Evolutionary conservation across 2,113 vertebrate genomes (phyloP), one percentile per base, ranked within the genome.

Genomic region (Colius striatus): DNA sequence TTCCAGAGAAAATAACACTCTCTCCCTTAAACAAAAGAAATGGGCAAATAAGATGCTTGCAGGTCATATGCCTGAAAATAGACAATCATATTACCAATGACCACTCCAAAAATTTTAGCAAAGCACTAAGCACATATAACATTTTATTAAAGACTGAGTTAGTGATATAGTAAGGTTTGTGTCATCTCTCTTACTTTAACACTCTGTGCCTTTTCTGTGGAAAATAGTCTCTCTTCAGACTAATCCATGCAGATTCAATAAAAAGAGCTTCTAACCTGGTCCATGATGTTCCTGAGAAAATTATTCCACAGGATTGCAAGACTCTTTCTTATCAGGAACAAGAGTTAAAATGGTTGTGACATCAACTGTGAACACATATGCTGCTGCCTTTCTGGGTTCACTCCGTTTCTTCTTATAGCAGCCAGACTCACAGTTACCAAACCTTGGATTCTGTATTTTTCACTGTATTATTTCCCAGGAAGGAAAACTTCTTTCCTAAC

Each of bases 221-320:
- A 95, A 96, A 93, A 80, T 45, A 94, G 62, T 55, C 91, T 87
- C 13, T 57, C 71, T 94, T 90, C 81, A 96, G 75, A 90, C 57
- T 93, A 95, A 95, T 84, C 73, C 4, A 61, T 38, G 51, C 55
- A 85, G 61, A 79, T 88, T 92, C 76, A 68, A 72, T 30, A 82
- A 89, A 94, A 96, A 92, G 53, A 74, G 45, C 74, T 97, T 97
- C 87, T 38, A 95, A 63, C 34, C 26, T 20, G 65, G 86, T 95
- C 90, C 90, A 96, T 14, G 65, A 10, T 48, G 57, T 94, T 91
- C 70, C 93, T 91, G 74, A 89, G 86, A 95, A 97, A 82, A 97
- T 92, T 66, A 89, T 95, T 97, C 84, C 85, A 92, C 48, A 81
- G 67, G 79, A 55, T 75, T 71, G 65, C 63, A 87, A 88, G 86